These are phyloP conservation scores for Dendrocincla fuliginosa DNA, from an alignment of 2,797 vertebrate genomes.

Conservation along the genomic window DNA sequence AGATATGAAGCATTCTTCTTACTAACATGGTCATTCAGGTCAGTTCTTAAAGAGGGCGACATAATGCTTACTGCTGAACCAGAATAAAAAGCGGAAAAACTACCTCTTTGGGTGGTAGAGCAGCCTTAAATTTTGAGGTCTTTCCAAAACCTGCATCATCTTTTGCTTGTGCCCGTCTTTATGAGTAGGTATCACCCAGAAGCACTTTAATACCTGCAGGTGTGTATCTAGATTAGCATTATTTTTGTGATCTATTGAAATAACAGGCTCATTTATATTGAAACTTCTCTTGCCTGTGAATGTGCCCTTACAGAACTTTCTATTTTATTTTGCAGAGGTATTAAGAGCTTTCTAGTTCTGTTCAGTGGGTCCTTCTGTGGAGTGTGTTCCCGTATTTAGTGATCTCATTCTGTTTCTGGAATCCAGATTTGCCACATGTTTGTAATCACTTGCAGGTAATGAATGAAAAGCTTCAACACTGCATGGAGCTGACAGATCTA, in stretches of 20 bases:
- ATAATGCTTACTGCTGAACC: not conserved
- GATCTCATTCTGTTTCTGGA: not conserved
- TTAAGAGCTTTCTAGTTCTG: not conserved
- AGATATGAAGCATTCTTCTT: not conserved
- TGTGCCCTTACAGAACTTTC: not conserved
- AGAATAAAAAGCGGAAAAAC: not conserved
- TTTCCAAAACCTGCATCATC: not conserved
- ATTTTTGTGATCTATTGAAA: not conserved
- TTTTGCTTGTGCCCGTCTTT: not conserved
- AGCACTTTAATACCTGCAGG: not conserved
- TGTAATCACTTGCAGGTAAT: conserved; percentile 83
- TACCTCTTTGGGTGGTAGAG: not conserved
- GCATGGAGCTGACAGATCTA: conserved; percentile 92
- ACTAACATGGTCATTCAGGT: not conserved
- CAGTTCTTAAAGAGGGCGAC: not conserved
- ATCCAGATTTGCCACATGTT: not conserved
- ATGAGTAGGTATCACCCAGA: not conserved
- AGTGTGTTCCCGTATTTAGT: not conserved
- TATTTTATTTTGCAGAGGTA: not conserved
- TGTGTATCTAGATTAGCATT: not conserved
- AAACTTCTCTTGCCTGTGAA: not conserved
- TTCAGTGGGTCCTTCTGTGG: not conserved
- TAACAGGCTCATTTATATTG: not conserved
- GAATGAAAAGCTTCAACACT: conserved; percentile 97
- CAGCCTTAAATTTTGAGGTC: not conserved